Conservation (phyloP, 2,113 vertebrate species). For the Gambusia holbrooki region DNA sequence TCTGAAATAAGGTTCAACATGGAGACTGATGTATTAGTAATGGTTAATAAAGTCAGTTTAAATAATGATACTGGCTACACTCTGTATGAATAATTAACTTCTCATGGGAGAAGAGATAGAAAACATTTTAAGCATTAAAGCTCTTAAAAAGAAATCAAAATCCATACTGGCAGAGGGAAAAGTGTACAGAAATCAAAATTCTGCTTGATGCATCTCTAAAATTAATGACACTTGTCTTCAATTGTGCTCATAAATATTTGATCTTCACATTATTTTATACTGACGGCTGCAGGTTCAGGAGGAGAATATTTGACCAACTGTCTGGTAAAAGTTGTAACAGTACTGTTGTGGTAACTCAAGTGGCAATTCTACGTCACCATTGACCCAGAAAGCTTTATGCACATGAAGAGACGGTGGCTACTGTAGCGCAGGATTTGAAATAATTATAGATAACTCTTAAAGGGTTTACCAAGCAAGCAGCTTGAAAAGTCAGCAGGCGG, state of each 20-base stretch:
- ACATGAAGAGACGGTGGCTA: neutral
- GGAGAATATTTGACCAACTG: neutral
- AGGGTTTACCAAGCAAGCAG: neutral
- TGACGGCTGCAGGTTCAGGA: neutral
- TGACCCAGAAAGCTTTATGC: neutral
- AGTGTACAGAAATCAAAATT: neutral
- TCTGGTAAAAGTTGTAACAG: neutral
- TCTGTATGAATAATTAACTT: neutral
- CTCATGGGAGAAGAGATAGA: neutral
- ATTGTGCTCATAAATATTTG: neutral
- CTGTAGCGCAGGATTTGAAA: neutral
- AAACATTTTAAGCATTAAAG: neutral
- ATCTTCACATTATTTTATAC: neutral
- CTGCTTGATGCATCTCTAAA: neutral
- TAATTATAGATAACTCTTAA: constrained; percentile 3
- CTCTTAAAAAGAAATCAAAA: too few relatives aligned
- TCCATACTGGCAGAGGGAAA: neutral
- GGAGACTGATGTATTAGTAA: neutral
- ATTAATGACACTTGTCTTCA: neutral
- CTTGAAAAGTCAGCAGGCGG: constrained; percentile 37
- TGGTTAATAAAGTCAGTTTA: neutral
- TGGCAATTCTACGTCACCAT: neutral
- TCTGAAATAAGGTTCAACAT: neutral
- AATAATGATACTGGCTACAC: neutral
- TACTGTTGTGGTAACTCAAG: neutral